Evolutionary conservation across 2,113 vertebrate genomes (phyloP).

Genomic region (Hiodon alosoides): DNA sequence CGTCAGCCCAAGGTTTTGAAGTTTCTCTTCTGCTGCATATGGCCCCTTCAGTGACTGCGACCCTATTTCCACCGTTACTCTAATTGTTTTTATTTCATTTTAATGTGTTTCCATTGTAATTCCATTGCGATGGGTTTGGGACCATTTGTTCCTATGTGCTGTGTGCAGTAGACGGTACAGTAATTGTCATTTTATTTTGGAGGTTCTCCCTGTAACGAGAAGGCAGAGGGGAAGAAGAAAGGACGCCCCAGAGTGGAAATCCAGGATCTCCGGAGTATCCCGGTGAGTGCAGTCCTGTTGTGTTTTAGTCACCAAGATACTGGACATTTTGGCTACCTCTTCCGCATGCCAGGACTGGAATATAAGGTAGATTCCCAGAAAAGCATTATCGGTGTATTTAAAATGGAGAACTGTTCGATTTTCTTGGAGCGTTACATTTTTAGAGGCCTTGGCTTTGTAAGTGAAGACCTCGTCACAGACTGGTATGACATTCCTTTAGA

Average conservation of each 20-base stretch:
- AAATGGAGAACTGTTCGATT: background rate
- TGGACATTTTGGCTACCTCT: background rate
- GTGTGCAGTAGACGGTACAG: background rate
- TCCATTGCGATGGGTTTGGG: background rate
- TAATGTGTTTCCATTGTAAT: too few relatives aligned
- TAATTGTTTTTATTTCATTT: too few relatives aligned
- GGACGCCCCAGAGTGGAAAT: constrained; percentile 80
- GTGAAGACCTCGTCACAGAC: background rate
- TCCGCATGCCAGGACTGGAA: background rate
- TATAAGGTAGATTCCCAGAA: background rate
- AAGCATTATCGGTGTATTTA: background rate
- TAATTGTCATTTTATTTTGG: constrained; percentile 24
- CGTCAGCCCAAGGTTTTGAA: too few relatives aligned
- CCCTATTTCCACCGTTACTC: too few relatives aligned
- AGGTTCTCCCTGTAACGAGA: constrained; percentile 73
- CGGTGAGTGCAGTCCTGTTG: constrained; percentile 66
- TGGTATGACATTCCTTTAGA: background rate
- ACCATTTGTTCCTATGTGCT: background rate
- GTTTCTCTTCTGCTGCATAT: too few relatives aligned
- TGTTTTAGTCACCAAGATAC: background rate
- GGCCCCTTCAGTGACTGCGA: too few relatives aligned
- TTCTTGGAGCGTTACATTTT: background rate
- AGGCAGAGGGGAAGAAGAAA: constrained; percentile 83
- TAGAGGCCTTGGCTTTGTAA: background rate
- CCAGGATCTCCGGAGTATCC: constrained; percentile 86